Conservation (phyloP, 1,140 invertebrate genomes). For the Drosophila bocqueti region DNA sequence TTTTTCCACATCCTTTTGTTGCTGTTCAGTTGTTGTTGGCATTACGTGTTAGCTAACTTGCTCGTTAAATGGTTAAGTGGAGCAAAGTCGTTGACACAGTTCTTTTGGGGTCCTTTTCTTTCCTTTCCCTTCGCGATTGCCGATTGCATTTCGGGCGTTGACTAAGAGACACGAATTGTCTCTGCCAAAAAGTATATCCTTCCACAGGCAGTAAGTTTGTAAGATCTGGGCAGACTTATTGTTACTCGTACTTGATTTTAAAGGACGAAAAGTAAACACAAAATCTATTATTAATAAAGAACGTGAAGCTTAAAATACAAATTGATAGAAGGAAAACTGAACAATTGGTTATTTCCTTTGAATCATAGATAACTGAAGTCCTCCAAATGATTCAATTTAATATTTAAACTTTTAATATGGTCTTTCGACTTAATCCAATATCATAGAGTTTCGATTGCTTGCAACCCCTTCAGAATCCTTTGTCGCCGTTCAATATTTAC, state of each 20-base stretch:
- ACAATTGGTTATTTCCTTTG: not conserved
- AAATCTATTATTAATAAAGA: not conserved
- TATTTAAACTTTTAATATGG: not conserved
- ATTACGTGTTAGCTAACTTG: slow-evolving; percentile 79
- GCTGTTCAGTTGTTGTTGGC: slow-evolving; percentile 54
- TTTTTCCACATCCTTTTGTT: slow-evolving; percentile 70
- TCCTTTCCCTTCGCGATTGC: slow-evolving; percentile 11
- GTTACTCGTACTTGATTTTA: not conserved
- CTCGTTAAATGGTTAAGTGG: slow-evolving; percentile 82
- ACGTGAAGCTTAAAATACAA: not conserved
- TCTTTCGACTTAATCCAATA: not conserved
- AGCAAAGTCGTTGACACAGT: slow-evolving; percentile 83
- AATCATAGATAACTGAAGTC: not conserved
- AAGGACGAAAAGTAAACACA: not conserved
- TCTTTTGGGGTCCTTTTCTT: slow-evolving; percentile 49
- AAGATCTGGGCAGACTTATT: not conserved
- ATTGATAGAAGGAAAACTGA: not conserved
- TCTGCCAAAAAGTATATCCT: slow-evolving; percentile 24
- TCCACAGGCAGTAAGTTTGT: not conserved
- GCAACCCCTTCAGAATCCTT: not conserved
- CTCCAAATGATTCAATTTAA: not conserved
- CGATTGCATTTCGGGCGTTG: slow-evolving; percentile 63
- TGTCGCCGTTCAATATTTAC: not conserved
- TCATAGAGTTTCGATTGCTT: not conserved
- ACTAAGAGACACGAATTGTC: slow-evolving; percentile 56